Base-by-base conservation (phyloP, 2,888 invertebrate genomes). In the Dynastes grantii region DNA sequence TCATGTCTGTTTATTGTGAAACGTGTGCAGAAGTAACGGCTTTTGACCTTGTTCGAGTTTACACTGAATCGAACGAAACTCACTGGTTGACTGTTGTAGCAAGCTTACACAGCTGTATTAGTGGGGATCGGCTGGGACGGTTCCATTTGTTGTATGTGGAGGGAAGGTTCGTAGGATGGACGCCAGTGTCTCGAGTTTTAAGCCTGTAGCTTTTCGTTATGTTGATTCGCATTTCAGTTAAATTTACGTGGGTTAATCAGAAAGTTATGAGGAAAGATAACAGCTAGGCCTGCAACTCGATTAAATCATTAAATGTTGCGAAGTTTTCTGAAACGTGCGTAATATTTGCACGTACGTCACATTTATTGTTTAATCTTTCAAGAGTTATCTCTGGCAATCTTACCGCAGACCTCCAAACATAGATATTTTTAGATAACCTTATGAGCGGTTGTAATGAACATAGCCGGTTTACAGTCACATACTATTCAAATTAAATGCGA, bases 71-170 rank as follows among this genome's bases (percentile, higher is more conserved):
- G 22, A 68, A 68, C 67, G 67, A 49, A 68, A 68, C 49, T 58
- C 61, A 40, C 22, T 73, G 22, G 61, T 45, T 37, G 73, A 73
- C 73, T 73, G 73, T 40, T 27, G 70, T 71, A 32, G 61, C 73
- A 68, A 11, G 45, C 73, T 73, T 73, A 58, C 16, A 73, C 91
- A 90, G 91, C 91, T 91, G 90, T 90, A 87, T 88, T 37, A 87
- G 88, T 85, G 86, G 90, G 90, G 88, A 85, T 85, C 84, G 81
- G 80, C 84, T 88, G 90, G 90, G 90, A 80, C 80, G 76, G 58
- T 80, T 81, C 88, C 90, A 90, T 90, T 83, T 84, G 45, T 87
- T 83, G 85, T 88, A 89, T 90, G 90, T 40, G 70, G 61, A 79
- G 79, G 81, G 78, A 77, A 79, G 76, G 77, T 49, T 49, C 16